Evolutionary conservation across 2,888 invertebrate genomes (phyloP), one percentile per base, ranked within the genome.

Genomic region (Scotopteryx bipunctaria): DNA sequence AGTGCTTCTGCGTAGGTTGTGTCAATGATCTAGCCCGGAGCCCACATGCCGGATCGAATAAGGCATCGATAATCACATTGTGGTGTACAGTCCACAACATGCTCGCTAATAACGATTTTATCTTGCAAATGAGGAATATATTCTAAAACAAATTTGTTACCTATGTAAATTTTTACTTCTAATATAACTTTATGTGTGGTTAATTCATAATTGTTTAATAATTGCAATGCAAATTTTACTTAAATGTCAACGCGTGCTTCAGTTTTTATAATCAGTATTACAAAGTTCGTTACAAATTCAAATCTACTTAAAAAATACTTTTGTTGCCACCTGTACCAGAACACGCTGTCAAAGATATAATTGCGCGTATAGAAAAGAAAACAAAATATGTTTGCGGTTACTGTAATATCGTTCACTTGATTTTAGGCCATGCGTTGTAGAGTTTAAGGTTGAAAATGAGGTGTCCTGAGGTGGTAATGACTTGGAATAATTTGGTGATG

Each of bases 1-100:
- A 86, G 78, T 71, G 75, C 71, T 75, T 73, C 64, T 79, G 86
- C 76, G 89, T 90, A 85, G 88, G 87, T 76, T 85, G 90, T 87
- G 90, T 90, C 90, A 90, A 86, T 87, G 90, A 81, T 88, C 90
- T 84, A 86, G 80, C 82, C 76, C 75, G 75, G 84, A 86, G 86
- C 89, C 89, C 89, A 90, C 90, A 89, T 88, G 88, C 83, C 86
- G 75, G 73, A 78, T 74, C 84, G 83, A 86, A 87, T 85, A 88
- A 86, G 86, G 86, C 86, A 80, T 79, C 80, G 75, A 80, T 88
- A 86, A 88, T 89, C 83, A 85, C 81, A 82, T 69, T 75, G 78
- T 42, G 45, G 42, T 49, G 50, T 52, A 55, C 46, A 47, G 41
- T 59, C 53, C 59, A 55, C 57, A 60, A 65, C 66, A 69, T 63